Base-by-base conservation (phyloP, 2,888 invertebrate genomes). In the Willowsia nigromaculata region DNA sequence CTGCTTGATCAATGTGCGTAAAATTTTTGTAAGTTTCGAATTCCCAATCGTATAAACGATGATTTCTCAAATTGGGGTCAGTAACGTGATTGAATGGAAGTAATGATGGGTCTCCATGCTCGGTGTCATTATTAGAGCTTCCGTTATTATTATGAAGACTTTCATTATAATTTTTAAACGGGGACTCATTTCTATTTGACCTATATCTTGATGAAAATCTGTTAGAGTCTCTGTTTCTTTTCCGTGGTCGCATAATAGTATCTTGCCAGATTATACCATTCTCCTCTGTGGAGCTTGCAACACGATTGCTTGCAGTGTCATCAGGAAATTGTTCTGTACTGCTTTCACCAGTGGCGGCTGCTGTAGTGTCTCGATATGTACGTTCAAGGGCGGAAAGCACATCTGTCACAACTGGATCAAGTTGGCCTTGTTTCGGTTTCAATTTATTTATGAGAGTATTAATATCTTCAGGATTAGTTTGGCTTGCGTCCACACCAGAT, bases 31-130 rank as follows among this genome's bases (percentile, higher is more conserved):
- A 91, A 3, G 89, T 91, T 40, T 92, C 91, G 78, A 90, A 91
- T 85, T 92, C 91, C 89, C 89, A 90, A 30, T 91, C 91, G 37
- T 91, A 91, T 43, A 92, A 78, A 13, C 92, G 85, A 85, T 92
- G 92, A 76, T 92, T 92, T 22, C 92, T 82, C 11, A 92, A 86
- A 53, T 92, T 92, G 1, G 92, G 92, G 78, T 92, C 92, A 0
- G 89, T 90, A 1, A 92, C 88, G 62, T 92, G 91, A 47, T 90
- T 86, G 65, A 91, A 91, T 5, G 85, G 87, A 4, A 82, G 50
- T 9, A 15, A 4, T 0, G 74, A 22, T 13, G 78, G 15, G 27
- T 15, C n/a, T 30, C 50, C 18, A 27, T 53, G 30, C n/a, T 81
- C 71, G 0, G 74, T 59, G 1, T n/a, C 25, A 76, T 87, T 87